A percentile compares a stretch with the other conserved stretches of the same genome.
Conservation (phyloP, 2,113 vertebrate genomes). For the Eptesicus fuscus region DNA sequence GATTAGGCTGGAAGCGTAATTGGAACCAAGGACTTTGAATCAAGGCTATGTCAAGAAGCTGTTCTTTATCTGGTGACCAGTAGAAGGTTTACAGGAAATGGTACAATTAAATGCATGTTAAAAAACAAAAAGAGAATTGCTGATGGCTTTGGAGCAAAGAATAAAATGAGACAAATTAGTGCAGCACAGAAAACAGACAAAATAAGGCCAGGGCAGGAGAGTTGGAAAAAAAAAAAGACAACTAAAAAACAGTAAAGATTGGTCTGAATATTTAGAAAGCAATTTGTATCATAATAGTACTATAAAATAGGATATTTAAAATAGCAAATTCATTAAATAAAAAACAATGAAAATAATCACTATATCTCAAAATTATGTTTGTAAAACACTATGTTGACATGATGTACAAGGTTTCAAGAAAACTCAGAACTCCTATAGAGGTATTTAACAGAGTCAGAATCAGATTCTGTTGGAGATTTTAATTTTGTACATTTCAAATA, state of each 20-base stretch:
- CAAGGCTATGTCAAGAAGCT: slow-evolving; percentile 38
- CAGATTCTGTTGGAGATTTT: background rate
- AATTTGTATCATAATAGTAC: background rate
- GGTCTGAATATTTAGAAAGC: background rate
- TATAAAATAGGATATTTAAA: background rate
- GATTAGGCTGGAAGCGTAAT: slow-evolving; percentile 25
- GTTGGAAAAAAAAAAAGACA: background rate
- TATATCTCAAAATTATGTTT: background rate
- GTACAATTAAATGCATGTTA: background rate
- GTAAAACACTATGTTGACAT: background rate
- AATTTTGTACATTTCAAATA: background rate
- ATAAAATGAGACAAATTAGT: background rate
- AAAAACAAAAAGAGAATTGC: background rate
- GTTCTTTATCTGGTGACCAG: slow-evolving; percentile 27
- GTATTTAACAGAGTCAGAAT: background rate
- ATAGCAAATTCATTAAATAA: background rate
- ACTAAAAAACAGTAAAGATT: background rate
- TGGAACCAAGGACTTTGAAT: slow-evolving; percentile 42
- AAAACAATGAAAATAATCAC: slow-evolving; percentile 28
- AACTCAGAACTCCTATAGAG: background rate
- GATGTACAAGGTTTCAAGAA: slow-evolving; percentile 1
- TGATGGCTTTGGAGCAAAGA: background rate
- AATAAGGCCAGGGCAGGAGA: background rate
- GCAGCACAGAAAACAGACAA: background rate
- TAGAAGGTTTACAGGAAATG: background rate